A percentile compares a stretch with the other conserved stretches of the same genome.
These are phyloP conservation scores for Alca torda DNA, from an alignment of 2,797 vertebrate genomes.

Conservation along the genomic window DNA sequence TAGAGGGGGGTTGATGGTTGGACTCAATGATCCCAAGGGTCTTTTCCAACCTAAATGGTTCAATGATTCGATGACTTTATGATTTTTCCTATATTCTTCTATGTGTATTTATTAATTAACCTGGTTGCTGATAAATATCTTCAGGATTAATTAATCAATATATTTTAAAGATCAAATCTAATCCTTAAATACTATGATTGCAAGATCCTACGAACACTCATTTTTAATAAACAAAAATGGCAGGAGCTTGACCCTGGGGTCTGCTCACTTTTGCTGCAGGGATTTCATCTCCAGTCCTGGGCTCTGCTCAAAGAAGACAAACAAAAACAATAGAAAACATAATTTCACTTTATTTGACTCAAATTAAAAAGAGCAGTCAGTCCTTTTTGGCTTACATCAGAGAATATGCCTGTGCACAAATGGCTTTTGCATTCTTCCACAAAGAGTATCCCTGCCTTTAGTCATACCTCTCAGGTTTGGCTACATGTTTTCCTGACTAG, in stretches of 20 bases:
- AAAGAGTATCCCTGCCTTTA: background rate
- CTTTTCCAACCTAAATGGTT: no score
- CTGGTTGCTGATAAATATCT: background rate
- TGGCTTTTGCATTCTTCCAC: background rate
- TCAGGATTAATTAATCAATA: background rate
- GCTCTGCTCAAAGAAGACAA: background rate
- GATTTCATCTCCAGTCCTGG: background rate
- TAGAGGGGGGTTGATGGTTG: no score
- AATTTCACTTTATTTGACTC: background rate
- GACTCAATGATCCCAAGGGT: no score
- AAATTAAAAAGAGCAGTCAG: background rate
- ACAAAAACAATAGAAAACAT: background rate
- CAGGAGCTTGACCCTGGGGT: background rate
- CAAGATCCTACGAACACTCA: background rate
- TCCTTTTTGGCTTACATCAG: background rate
- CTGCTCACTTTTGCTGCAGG: background rate
- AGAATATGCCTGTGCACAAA: background rate
- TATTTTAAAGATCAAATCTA: background rate
- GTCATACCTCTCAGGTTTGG: background rate
- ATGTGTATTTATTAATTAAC: background rate
- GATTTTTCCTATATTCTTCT: background rate
- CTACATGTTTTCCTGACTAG: background rate
- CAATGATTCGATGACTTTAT: no score
- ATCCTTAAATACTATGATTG: background rate
- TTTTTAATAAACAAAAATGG: background rate